phyloP scores from a whole-genome alignment of 2,113 vertebrate species.

The Theristicus caerulescens region DNA sequence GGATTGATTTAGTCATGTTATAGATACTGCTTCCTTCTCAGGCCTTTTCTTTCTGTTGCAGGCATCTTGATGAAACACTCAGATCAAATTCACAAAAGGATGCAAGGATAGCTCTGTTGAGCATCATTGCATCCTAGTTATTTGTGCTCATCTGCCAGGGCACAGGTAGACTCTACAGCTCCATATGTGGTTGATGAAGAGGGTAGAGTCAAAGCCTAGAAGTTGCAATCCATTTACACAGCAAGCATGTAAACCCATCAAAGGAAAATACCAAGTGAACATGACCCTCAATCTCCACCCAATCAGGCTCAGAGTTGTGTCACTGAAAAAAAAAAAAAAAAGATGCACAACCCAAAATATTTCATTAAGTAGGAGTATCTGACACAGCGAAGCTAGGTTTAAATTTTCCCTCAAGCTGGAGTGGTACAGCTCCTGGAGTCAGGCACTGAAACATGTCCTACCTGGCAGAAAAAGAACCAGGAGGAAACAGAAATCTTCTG shows the following conservation, averaged over 20 bases:
- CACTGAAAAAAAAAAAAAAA: not conserved
- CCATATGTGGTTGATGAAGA: not conserved
- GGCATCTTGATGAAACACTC: not conserved
- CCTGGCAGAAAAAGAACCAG: not conserved
- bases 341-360: not conserved
- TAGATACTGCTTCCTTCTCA: not conserved
- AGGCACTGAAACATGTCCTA: not conserved
- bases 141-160: not conserved
- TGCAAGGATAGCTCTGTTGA: not conserved
- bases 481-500: not conserved
- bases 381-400: not conserved
- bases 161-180: not conserved
- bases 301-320: not conserved
- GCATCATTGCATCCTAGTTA: not conserved
- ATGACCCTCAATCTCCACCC: rapidly evolving
- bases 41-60: not conserved
- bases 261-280: not conserved
- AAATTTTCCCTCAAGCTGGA: not conserved
- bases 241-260: not conserved
- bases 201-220: not conserved
- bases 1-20: not conserved
- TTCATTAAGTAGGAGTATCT: not conserved
- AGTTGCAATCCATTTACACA: not conserved
- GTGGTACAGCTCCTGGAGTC: not conserved
- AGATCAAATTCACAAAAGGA: not conserved